Percentiles rank a stretch among this genome's conserved stretches.
Evolutionary conservation across 2,113 vertebrate genomes (phyloP).

Genomic region (Xiphophorus hellerii): DNA sequence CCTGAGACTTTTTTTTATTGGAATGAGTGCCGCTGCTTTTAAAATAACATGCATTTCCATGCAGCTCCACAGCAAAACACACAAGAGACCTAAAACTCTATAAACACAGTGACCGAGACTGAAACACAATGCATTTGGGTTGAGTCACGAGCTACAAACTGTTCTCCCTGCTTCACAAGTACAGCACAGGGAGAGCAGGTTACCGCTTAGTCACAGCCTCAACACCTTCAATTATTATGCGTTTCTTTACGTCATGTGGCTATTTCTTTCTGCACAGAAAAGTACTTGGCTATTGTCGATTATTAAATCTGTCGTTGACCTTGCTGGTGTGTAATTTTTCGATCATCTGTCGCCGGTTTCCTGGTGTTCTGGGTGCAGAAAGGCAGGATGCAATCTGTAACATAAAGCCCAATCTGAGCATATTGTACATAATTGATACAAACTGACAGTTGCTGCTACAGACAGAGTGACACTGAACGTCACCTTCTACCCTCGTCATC

Average conservation of each 20-base stretch:
- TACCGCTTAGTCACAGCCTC: conserved; percentile 6
- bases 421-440: conserved; percentile 24
- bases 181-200: conserved; percentile 22
- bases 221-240: conserved; percentile 14
- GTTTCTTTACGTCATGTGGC: not conserved
- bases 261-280: not conserved
- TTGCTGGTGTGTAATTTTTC: not conserved
- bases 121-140: conserved; percentile 25
- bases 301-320: not conserved
- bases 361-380: not conserved
- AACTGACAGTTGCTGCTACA: conserved; percentile 48
- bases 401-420: not conserved
- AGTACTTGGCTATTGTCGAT: not conserved
- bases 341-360: not conserved
- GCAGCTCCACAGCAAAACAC: conserved; percentile 10
- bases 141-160: conserved; percentile 62
- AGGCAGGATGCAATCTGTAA: not conserved
- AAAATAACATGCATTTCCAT: conserved; percentile 17
- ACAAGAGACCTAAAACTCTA: not conserved
- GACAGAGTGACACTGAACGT: conserved; percentile 31
- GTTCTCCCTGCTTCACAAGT: conserved; percentile 45
- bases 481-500: conserved; percentile 34
- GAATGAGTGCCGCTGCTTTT: not conserved
- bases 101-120: conserved; percentile 9
- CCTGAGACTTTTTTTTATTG: not conserved